A percentile compares a stretch with the other conserved stretches of the same genome.
Evolutionary conservation across 2,888 invertebrate genomes (phyloP).

Genomic region (Oasisia sp.): DNA sequence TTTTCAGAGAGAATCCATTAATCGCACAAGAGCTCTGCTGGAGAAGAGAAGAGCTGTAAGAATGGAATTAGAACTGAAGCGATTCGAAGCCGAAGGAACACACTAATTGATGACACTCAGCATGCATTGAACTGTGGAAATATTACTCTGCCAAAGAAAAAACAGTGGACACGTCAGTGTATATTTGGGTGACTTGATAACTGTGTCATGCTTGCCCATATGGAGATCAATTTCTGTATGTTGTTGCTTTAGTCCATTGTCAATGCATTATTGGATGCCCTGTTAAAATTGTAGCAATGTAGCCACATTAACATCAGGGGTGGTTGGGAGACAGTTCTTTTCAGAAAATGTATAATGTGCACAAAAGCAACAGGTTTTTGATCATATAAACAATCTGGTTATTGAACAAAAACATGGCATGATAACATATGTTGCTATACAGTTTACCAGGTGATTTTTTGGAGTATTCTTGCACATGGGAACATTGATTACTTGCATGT

Average conservation of each 20-base stretch:
- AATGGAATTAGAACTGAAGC: constrained; percentile 34
- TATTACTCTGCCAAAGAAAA: background rate
- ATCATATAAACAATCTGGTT: too few relatives aligned
- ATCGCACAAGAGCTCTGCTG: constrained; percentile 31
- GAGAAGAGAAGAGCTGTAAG: constrained; percentile 35
- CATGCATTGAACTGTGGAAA: background rate
- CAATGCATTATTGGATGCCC: background rate
- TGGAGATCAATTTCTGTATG: background rate
- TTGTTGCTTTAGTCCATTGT: background rate
- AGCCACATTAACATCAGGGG: too few relatives aligned
- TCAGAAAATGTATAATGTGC: too few relatives aligned
- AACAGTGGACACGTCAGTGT: background rate
- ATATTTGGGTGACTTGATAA: background rate
- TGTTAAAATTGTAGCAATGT: background rate
- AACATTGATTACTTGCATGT: too few relatives aligned
- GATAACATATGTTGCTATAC: too few relatives aligned
- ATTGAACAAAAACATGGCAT: too few relatives aligned
- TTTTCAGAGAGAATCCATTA: constrained; percentile 34
- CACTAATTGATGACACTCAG: background rate
- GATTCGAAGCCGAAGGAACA: background rate
- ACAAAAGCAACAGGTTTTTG: too few relatives aligned
- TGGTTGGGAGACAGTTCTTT: too few relatives aligned
- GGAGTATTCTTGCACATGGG: too few relatives aligned
- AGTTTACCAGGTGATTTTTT: too few relatives aligned
- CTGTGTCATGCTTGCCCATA: background rate